Base-by-base conservation (phyloP, 2,888 invertebrate genomes). In the Geophilus truncorum region DNA sequence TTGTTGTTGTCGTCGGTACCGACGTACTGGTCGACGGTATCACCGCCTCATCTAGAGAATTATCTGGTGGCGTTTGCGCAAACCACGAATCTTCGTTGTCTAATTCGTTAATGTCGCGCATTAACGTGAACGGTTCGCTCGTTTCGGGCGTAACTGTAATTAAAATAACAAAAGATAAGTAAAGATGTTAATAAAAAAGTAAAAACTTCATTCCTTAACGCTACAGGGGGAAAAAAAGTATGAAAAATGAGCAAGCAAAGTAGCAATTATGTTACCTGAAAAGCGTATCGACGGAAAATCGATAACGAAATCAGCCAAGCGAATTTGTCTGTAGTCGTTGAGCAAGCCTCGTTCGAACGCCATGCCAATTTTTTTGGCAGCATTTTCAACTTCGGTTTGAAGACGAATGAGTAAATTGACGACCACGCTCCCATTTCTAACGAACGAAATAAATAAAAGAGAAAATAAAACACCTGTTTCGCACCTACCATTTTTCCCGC, bases 281-380 rank as follows among this genome's bases (percentile, higher is more conserved):
- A 86, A 86, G 76, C 84, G 84, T 80, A 87, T 86, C 10, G 86
- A 86, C 81, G 85, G 85, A 15, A 86, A 84, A 82, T 87, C 86
- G 23, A 87, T 84, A 45, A 84, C 83, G 81, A 84, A 86, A 62
- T 84, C 84, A 45, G 86, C 87, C 21, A 86, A 83, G 84, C 85
- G 85, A 25, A 85, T 84, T 70, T 85, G 85, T 1, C 85, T 85
- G 57, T 86, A 85, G 25, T 84, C 84, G 77, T 85, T 84, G 51
- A 83, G 83, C n/a, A 87, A 84, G 5, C 86, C 86, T 45, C 84
- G 84, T 5, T 86, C 83, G 81, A 87, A 86, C 21, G 85, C 85
- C n/a, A 86, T 83, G 1, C 86, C 86, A 15, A 86, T 84, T 81
- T 85, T 84, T 75, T 85, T 84, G 40, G 86, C 85, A n/a, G 85